Evolutionary conservation across 2,797 vertebrate species (phyloP).

Genomic region (Premnoplex brunnescens): DNA sequence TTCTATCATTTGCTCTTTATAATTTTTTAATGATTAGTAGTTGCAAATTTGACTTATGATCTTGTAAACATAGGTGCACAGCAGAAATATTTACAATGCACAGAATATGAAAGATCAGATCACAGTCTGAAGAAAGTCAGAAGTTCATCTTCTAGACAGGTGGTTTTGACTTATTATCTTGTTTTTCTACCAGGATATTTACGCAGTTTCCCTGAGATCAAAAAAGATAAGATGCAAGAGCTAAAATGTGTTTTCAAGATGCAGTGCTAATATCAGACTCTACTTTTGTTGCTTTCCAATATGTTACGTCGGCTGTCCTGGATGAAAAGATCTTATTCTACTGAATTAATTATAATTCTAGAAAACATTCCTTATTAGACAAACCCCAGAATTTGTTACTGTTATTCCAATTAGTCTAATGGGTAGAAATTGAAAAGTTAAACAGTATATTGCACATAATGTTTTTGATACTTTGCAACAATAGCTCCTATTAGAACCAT

Average conservation of each 20-base stretch:
- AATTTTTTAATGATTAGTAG: neutral
- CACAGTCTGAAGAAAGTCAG: neutral
- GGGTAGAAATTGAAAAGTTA: neutral
- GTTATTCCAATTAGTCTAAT: neutral
- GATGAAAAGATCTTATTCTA: neutral
- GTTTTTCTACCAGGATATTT: neutral
- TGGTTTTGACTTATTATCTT: neutral
- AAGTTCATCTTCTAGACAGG: neutral
- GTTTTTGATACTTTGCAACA: neutral
- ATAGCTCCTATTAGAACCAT: neutral
- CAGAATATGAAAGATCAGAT: neutral
- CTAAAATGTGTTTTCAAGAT: neutral
- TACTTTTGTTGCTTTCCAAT: neutral
- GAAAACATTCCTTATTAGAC: neutral
- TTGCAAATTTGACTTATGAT: neutral
- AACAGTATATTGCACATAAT: neutral
- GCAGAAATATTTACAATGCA: neutral
- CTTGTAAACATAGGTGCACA: neutral
- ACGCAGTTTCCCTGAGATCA: neutral
- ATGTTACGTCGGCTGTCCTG: neutral
- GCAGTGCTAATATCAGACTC: neutral
- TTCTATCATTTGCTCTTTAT: neutral
- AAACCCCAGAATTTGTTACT: neutral
- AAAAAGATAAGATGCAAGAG: neutral
- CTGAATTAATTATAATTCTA: neutral